Evolutionary conservation across 53 echinoderm and acorn worm genomes (phyloP).

Genomic region (Glandiceps talaboti): DNA sequence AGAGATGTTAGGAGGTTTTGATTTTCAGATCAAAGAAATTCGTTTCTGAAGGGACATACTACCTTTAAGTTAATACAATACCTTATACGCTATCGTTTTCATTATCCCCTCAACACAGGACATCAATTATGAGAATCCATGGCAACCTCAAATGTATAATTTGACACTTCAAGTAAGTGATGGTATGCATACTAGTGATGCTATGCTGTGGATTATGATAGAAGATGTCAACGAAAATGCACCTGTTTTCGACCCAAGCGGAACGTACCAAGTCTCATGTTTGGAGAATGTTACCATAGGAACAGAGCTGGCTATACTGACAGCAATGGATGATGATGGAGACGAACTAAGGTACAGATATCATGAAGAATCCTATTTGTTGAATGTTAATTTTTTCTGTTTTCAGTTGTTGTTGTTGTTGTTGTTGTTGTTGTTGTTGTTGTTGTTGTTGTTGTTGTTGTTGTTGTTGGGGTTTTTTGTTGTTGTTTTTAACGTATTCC

Average conservation of each 20-base stretch:
- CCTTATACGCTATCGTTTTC: background rate
- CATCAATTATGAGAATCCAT: background rate
- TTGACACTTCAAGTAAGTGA: background rate
- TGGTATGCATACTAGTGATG: background rate
- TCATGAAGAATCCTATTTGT: too few relatives aligned
- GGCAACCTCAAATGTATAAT: background rate
- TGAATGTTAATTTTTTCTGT: too few relatives aligned
- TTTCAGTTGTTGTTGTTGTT: too few relatives aligned
- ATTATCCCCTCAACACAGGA: background rate
- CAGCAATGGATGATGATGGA: constrained; percentile 40
- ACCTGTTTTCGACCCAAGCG: constrained; percentile 31
- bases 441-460: too few relatives aligned
- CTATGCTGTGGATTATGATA: constrained; percentile 29
- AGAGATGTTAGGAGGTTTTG: too few relatives aligned
- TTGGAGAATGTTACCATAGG: constrained; percentile 44
- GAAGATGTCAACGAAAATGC: constrained; percentile 57
- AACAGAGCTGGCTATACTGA: constrained; percentile 33
- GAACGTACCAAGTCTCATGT: constrained; percentile 16
- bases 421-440: too few relatives aligned
- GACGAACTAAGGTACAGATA: constrained; percentile 16
- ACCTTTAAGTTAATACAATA: too few relatives aligned
- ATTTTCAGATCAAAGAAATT: too few relatives aligned
- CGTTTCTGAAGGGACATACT: too few relatives aligned
- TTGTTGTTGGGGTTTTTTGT: too few relatives aligned
- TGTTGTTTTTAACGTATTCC: too few relatives aligned